Conservation (phyloP, 2,113 vertebrate species). For the Laticauda laticaudata region DNA sequence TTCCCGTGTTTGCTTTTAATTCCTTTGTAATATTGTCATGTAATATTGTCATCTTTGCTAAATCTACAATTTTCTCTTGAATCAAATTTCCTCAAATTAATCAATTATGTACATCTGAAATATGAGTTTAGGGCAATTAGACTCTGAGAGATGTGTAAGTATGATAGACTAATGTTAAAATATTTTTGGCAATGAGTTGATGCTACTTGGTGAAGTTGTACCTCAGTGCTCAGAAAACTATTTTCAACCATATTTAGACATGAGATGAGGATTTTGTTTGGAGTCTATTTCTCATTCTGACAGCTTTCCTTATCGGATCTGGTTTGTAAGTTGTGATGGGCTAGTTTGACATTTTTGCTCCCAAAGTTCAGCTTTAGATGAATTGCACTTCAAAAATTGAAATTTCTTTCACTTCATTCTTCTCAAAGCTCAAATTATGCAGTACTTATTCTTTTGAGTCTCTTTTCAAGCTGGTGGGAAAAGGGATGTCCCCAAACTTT, state of each 20-base stretch:
- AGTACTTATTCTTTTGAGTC: conserved; percentile 42
- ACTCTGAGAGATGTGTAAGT: neutral
- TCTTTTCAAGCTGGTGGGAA: conserved; percentile 36
- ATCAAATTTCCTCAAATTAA: neutral
- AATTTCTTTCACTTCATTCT: conserved; percentile 42
- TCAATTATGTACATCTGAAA: neutral
- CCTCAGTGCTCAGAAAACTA: neutral
- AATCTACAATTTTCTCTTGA: neutral
- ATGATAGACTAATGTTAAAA: neutral
- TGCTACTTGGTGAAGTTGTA: neutral
- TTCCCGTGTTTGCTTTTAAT: neutral
- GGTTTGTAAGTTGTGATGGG: conserved; percentile 45
- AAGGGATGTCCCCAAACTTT: conserved; percentile 42
- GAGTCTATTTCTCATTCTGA: conserved; percentile 48
- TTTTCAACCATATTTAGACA: conserved; percentile 49
- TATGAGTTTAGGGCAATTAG: neutral
- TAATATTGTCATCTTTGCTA: neutral
- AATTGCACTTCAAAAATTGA: conserved; percentile 30
- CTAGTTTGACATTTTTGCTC: conserved; percentile 10
- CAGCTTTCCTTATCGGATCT: conserved; percentile 42
- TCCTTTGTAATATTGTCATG: neutral
- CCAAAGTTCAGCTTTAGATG: conserved; percentile 41
- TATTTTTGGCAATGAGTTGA: neutral
- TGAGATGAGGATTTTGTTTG: conserved; percentile 37
- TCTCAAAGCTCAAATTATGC: conserved; percentile 6